phyloP scores from a whole-genome alignment of 2,888 invertebrate genomes.

The Adineta ricciae region DNA sequence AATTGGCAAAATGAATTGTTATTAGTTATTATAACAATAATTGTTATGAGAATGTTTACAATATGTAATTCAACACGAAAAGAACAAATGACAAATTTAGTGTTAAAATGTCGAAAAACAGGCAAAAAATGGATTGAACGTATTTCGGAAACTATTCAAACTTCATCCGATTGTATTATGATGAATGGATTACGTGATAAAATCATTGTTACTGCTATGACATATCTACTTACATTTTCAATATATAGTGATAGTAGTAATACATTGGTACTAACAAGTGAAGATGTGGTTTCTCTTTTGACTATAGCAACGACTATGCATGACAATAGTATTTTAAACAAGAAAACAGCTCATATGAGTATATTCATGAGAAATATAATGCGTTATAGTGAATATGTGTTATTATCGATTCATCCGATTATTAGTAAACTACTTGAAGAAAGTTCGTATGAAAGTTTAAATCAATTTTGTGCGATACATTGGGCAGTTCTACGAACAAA shows the following conservation, averaged over 20 bases:
- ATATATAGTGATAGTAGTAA: neutral
- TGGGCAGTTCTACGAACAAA: neutral
- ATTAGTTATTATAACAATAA: neutral
- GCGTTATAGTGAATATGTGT: conserved; percentile 2
- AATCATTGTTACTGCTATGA: neutral
- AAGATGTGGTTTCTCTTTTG: neutral
- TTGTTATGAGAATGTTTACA: neutral
- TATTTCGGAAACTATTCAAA: neutral
- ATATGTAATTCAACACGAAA: conserved; percentile 17
- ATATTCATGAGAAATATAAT: neutral
- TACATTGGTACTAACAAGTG: neutral
- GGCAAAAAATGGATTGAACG: neutral
- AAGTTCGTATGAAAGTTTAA: neutral
- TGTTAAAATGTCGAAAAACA: neutral
- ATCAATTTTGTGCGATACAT: neutral
- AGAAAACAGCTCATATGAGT: neutral
- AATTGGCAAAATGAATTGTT: conserved; percentile 10
- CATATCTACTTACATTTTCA: neutral
- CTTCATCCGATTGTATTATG: neutral
- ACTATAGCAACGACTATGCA: neutral
- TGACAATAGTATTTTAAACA: neutral
- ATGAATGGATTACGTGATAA: neutral
- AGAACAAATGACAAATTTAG: neutral
- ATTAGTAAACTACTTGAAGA: neutral
- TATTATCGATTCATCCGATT: neutral